Evolutionary conservation across 2,888 invertebrate species (phyloP).

Genomic region (Coremacera marginata): DNA sequence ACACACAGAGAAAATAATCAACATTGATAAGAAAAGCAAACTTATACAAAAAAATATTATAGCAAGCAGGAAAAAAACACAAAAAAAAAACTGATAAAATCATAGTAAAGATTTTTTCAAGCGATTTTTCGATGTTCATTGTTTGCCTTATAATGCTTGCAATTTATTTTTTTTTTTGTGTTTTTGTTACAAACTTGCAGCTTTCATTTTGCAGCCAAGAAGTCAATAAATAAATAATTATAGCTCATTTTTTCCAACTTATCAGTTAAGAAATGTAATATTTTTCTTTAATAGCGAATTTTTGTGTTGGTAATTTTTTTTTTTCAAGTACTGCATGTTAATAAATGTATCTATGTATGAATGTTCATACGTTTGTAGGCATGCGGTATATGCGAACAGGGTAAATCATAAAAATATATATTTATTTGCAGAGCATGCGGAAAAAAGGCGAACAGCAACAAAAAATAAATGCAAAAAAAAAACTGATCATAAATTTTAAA

Average conservation of each 20-base stretch:
- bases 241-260: background rate
- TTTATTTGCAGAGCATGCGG: background rate
- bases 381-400: background rate
- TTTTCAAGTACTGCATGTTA: background rate
- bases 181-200: too few species aligned
- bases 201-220: too few species aligned
- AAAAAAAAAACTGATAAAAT: too few species aligned
- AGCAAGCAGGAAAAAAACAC: too few species aligned
- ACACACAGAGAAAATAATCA: too few species aligned
- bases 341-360: background rate
- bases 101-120: too few species aligned
- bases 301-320: background rate
- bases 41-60: too few species aligned
- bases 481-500: too few species aligned
- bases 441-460: too few species aligned
- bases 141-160: background rate
- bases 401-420: background rate
- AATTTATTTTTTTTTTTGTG: background rate
- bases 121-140: too few species aligned
- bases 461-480: too few species aligned
- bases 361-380: background rate
- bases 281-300: background rate
- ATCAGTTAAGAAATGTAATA: background rate
- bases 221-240: background rate
- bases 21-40: too few species aligned